Percentiles rank a stretch among this genome's conserved stretches.
Conservation (phyloP, 2,113 vertebrate species). For the Odontophorus gujanensis region DNA sequence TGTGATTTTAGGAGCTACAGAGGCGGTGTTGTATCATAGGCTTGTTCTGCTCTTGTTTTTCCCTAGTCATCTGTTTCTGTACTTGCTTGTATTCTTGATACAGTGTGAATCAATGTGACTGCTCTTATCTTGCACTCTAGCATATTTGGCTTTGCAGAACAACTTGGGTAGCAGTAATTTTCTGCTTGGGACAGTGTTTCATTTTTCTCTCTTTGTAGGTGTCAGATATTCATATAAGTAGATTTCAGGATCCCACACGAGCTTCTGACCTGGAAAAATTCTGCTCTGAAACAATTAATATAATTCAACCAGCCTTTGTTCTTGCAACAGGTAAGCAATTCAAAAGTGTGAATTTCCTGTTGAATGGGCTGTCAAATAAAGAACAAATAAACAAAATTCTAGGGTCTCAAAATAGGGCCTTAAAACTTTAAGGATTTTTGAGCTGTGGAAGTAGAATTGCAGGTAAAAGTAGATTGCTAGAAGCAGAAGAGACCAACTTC, state of each 20-base stretch:
- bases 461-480: background rate
- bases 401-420: background rate
- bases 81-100: background rate
- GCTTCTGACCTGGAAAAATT: conserved; percentile 92
- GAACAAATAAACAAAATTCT: background rate
- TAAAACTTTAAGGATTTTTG: background rate
- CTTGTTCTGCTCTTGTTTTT: background rate
- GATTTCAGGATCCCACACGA: conserved; percentile 86
- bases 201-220: conserved; percentile 75
- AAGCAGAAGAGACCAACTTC: background rate
- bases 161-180: background rate
- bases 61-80: background rate
- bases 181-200: background rate
- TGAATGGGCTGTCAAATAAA: background rate
- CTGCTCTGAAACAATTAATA: conserved; percentile 89
- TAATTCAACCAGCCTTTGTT: conserved; percentile 90
- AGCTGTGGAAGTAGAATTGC: background rate
- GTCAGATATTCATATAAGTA: conserved; percentile 96
- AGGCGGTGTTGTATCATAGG: background rate
- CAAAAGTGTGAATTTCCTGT: background rate
- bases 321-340: conserved; percentile 89
- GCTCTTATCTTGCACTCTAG: background rate
- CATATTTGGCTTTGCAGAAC: background rate
- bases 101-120: background rate
- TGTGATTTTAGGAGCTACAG: background rate